These are phyloP conservation scores for Pachypeltis micranthus DNA, from an alignment of 1,140 invertebrate species.

Conservation along the genomic window DNA sequence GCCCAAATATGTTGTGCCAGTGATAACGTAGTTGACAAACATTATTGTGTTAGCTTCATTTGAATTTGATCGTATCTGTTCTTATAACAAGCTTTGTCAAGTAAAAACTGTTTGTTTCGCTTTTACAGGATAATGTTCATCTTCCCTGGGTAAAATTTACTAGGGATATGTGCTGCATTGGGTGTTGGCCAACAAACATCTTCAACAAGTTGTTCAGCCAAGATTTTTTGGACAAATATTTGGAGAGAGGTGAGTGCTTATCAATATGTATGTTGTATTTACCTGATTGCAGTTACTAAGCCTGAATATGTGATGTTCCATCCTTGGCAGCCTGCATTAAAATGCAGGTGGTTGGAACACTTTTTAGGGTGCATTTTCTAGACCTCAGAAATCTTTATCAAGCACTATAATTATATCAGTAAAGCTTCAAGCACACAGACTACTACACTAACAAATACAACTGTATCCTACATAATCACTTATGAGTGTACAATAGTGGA, in stretches of 20 bases:
- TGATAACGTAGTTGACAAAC: not conserved
- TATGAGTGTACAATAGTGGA: slow-evolving; percentile 31
- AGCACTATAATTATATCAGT: no score
- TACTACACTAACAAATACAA: not conserved
- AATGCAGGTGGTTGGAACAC: no score
- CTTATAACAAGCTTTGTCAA: not conserved
- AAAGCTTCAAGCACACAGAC: no score
- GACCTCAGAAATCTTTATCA: no score
- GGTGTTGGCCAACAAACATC: not conserved
- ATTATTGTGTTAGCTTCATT: not conserved
- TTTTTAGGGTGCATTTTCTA: no score
- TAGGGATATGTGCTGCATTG: not conserved
- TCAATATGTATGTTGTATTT: slow-evolving; percentile 42
- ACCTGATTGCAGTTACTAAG: no score
- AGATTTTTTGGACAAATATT: slow-evolving; percentile 32
- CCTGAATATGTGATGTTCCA: no score
- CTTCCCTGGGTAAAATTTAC: not conserved
- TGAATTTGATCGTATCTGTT: not conserved
- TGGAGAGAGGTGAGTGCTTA: slow-evolving; percentile 37
- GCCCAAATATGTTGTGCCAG: not conserved
- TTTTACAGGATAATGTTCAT: not conserved
- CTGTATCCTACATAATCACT: not conserved
- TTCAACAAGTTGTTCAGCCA: slow-evolving; percentile 11
- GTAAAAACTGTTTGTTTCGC: not conserved
- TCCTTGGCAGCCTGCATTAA: no score